Evolutionary conservation across 2,113 vertebrate genomes (phyloP).

Genomic region (Pipra filicauda): DNA sequence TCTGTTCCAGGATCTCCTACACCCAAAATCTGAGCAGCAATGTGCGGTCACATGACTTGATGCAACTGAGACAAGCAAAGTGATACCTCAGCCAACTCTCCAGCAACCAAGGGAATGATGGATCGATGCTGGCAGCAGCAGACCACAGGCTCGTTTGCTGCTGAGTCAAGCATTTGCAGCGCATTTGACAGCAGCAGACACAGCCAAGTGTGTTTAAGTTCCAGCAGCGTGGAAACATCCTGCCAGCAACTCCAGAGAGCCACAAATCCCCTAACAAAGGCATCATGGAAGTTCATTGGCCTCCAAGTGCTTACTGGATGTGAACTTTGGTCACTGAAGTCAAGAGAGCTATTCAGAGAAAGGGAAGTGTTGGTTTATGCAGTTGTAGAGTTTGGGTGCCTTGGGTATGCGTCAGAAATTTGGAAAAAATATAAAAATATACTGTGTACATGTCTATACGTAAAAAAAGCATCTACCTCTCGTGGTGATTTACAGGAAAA

Average conservation of each 20-base stretch:
- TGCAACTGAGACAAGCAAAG: neutral
- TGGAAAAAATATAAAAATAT: neutral
- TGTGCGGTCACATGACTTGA: neutral
- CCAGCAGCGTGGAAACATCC: neutral
- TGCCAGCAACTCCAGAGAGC: neutral
- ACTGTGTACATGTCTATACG: fast-evolving
- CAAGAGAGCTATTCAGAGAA: neutral
- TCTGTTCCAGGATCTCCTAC: neutral
- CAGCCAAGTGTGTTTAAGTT: neutral
- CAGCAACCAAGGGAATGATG: neutral
- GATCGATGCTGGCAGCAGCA: neutral
- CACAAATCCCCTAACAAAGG: neutral
- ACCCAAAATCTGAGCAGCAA: neutral
- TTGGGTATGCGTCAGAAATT: neutral
- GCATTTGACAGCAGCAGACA: neutral
- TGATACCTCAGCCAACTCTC: neutral
- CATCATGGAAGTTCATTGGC: neutral
- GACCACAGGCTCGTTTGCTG: neutral
- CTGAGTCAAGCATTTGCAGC: neutral
- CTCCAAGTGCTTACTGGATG: neutral
- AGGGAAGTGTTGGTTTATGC: neutral
- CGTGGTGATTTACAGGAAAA: neutral
- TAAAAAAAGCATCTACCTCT: neutral
- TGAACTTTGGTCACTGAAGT: neutral
- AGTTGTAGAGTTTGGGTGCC: neutral